Percentiles rank a stretch among this genome's conserved stretches.
phyloP scores from a whole-genome alignment of 2,113 vertebrate genomes.

The Tyrannus savana region DNA sequence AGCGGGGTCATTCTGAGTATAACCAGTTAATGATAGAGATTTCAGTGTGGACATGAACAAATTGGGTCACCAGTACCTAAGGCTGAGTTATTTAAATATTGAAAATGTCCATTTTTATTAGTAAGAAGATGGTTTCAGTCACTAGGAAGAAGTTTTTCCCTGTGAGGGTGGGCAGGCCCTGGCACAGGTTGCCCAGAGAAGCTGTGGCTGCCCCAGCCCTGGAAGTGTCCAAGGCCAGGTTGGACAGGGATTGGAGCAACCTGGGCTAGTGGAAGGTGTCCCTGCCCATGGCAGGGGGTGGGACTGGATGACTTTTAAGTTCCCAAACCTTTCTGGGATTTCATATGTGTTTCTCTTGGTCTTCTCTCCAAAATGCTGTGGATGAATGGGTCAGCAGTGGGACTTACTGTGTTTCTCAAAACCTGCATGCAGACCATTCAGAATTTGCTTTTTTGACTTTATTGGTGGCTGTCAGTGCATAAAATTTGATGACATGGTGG shows the following conservation, averaged over 20 bases:
- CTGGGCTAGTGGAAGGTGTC: not conserved
- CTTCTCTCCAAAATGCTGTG: not conserved
- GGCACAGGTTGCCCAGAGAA: not conserved
- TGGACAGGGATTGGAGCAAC: rapidly evolving
- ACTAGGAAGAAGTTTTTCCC: not conserved
- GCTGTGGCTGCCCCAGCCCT: not conserved
- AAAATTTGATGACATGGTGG: not conserved
- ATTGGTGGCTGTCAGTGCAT: not conserved
- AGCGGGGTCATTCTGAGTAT: not conserved
- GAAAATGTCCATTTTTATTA: not conserved
- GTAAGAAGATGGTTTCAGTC: not conserved
- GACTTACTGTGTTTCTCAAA: not conserved
- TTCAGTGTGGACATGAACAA: not conserved
- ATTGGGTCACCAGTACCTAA: not conserved
- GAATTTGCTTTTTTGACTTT: not conserved
- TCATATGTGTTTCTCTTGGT: not conserved
- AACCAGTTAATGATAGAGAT: not conserved
- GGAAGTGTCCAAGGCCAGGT: rapidly evolving
- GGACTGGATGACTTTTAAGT: rapidly evolving
- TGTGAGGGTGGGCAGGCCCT: rapidly evolving
- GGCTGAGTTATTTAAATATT: not conserved
- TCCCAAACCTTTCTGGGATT: not conserved
- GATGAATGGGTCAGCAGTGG: not conserved
- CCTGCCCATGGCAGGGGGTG: not conserved
- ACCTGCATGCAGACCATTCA: not conserved